phyloP scores from a whole-genome alignment of 2,797 vertebrate genomes.

The Diplodus puntazzo region DNA sequence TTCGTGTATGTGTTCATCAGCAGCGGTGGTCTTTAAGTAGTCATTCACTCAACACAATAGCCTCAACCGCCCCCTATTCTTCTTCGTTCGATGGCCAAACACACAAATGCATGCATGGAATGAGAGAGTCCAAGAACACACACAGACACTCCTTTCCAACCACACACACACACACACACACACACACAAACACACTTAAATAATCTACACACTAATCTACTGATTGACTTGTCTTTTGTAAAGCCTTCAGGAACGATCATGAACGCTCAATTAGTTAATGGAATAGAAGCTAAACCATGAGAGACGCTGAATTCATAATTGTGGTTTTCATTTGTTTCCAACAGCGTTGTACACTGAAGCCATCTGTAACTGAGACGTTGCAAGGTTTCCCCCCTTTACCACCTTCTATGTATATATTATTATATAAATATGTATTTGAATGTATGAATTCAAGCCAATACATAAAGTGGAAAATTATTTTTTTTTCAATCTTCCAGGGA shows the following conservation, averaged over 20 bases:
- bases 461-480: conserved; percentile 31
- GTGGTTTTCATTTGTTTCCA: not conserved
- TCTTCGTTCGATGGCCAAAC: conserved; percentile 38
- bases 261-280: conserved; percentile 15
- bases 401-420: not conserved
- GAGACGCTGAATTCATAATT: not conserved
- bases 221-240: conserved; percentile 24
- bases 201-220: conserved; percentile 22
- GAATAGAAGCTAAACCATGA: not conserved
- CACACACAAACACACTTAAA: conserved; percentile 4
- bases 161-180: conserved; percentile 3
- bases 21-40: conserved; percentile 69
- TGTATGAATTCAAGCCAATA: conserved; percentile 25
- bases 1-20: conserved; percentile 44
- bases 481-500: conserved; percentile 39
- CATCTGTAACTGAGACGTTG: not conserved
- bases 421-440: not conserved
- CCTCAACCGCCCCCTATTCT: conserved; percentile 36
- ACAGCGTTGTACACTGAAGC: not conserved
- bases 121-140: conserved; percentile 13
- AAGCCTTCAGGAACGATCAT: conserved; percentile 22
- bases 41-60: conserved; percentile 62
- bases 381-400: not conserved
- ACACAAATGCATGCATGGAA: not conserved
- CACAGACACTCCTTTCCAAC: not conserved